Evolutionary conservation across 2,888 invertebrate species (phyloP).

Genomic region (Conomelus anceps): DNA sequence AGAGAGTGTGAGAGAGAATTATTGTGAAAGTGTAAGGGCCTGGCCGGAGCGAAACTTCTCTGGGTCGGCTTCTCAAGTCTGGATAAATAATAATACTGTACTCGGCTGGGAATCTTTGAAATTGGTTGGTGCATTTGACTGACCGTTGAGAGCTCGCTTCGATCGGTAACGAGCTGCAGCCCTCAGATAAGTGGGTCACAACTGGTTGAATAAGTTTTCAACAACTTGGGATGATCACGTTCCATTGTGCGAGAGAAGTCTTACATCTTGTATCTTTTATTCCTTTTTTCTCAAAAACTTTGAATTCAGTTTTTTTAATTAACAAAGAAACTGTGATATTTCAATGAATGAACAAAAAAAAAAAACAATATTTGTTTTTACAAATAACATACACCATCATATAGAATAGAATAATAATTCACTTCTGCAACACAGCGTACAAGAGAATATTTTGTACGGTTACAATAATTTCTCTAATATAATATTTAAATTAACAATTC

Average conservation of each 20-base stretch:
- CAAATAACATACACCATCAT: too few species aligned
- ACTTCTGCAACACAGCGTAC: too few species aligned
- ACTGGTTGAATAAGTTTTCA: not conserved
- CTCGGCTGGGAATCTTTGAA: not conserved
- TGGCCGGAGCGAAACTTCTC: not conserved
- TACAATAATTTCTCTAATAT: too few species aligned
- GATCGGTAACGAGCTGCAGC: not conserved
- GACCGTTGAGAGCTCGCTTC: not conserved
- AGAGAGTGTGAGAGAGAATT: too few species aligned
- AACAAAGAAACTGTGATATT: too few species aligned
- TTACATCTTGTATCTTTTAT: too few species aligned
- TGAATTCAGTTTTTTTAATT: not conserved
- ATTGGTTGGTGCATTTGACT: not conserved
- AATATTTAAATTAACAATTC: too few species aligned
- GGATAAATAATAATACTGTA: not conserved
- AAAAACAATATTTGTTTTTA: too few species aligned
- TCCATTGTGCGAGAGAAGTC: too few species aligned
- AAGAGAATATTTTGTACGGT: too few species aligned
- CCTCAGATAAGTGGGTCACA: not conserved
- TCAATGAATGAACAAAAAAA: too few species aligned
- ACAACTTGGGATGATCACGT: not conserved
- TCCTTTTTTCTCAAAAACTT: not conserved
- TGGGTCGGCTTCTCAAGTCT: not conserved
- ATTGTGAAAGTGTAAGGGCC: not conserved
- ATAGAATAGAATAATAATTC: too few species aligned